Evolutionary conservation across 2,113 vertebrate genomes (phyloP), one percentile per base, ranked within the genome.

Genomic region (Phyllostomus discolor): DNA sequence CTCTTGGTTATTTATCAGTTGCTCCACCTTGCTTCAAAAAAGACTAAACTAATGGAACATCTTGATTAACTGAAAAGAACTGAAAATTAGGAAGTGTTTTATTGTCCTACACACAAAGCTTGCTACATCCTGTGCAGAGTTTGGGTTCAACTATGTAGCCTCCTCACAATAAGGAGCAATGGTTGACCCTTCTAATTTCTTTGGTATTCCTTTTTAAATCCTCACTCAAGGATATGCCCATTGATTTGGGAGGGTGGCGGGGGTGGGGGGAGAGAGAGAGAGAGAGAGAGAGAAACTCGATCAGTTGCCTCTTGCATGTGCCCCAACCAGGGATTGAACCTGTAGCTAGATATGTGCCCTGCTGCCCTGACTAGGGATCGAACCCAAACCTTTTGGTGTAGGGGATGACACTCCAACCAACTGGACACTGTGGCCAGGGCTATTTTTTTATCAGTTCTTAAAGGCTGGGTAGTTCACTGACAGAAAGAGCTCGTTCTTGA

Each of bases 11-110:
- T 38, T 79, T 93, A 83, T 81, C 69, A 80, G 9, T 64, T 76
- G 67, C 14, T n/a, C 41, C 1, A 52, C 24, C 52, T 97, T 76
- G 38, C 73, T 95, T 97, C 46, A 64, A 16, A 92, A 90, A 88
- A 54, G 50, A 48, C 31, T 70, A 78, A 75, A 66, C 10, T 64
- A 59, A 48, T 66, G 11, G 41, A 85, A 94, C 92, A 43, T 82
- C 52, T 82, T 24, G 22, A 50, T 43, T 41, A 62, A 46, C n/a
- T 80, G n/a, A 70, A 81, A 94, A 89, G 33, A 46, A 15, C 41
- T 52, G 14, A 90, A 83, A 57, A 75, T 80, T 52, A 35, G 8
- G 19, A 80, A 26, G 26, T 7, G 1, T 75, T 97, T 92, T 41
- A 33, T 20, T 48, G 7, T 75, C 31, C 95, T 38, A 62, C n/a